Base-by-base conservation (phyloP, 2,113 vertebrate species). In the Lycaon pictus region DNA sequence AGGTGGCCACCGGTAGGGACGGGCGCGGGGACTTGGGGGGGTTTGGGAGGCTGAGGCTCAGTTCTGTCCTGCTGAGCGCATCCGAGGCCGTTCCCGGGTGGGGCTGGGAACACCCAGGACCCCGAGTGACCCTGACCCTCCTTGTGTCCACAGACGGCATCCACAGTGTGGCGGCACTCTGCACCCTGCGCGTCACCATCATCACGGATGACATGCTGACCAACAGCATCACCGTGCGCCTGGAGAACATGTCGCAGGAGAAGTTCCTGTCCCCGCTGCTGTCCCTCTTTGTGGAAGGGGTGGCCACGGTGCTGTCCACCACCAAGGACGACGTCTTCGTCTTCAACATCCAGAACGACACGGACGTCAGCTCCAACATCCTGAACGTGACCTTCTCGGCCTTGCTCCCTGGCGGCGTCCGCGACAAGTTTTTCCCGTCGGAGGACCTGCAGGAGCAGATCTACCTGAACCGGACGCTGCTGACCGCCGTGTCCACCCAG, bases 191-290 rank as follows among this genome's bases (percentile, higher is more conserved):
- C 0, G 99, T 99, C 95, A 99, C 99, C 97, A 99, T 99, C 99
- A 99, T 99, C 98, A 99, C 99, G 0, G 99, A 99, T 0, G 99
- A 99, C 98, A 99, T 99, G 99, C 98, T 99, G 92, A 99, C 99
- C 96, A 99, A 99, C 99, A 99, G 99, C 98, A 99, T 99, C 99
- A 99, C 99, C 0, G 99, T 99, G 63, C 99, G 99, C 0, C 98
- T 99, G 98, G 99, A 99, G 98, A 99, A 99, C 99, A 99, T 99
- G 99, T 99, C 99, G 1, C 99, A 99, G 99, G 99, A 99, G 98
- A 99, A 98, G 96, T 99, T 99, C 98, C 99, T 99, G 19, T 99
- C 99, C 2, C 99, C 99, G 0, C 99, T 99, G 56, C 99, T 99
- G 17, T 98, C 99, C 20, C 99, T 99, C 20, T 99, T 99, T 23